Percentiles rank a stretch among this genome's conserved stretches.
phyloP scores from a whole-genome alignment of 2,888 invertebrate species.

The Stenchaetothrips biformis region DNA sequence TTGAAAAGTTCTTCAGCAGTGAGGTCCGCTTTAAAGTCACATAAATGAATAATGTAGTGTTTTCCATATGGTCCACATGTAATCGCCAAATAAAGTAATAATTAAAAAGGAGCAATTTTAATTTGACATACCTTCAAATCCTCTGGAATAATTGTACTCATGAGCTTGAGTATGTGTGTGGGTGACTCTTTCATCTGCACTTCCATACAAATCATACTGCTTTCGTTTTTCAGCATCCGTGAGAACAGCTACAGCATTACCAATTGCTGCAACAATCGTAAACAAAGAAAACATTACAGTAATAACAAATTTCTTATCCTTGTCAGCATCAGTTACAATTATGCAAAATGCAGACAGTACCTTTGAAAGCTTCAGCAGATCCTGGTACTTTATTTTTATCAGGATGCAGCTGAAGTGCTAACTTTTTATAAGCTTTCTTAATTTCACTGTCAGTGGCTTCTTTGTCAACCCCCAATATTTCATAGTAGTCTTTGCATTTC shows the following conservation, averaged over 20 bases:
- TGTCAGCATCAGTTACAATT: not conserved
- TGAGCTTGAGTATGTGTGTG: constrained; percentile 45
- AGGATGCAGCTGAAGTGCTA: constrained; percentile 90
- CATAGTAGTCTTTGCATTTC: constrained; percentile 93
- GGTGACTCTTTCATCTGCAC: constrained; percentile 60
- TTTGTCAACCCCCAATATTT: constrained; percentile 81
- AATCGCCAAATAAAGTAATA: too few species aligned
- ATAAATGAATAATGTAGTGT: constrained; percentile 14
- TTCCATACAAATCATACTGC: constrained; percentile 87
- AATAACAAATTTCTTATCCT: not conserved
- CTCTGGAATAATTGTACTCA: constrained; percentile 70
- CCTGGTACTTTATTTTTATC: constrained; percentile 98
- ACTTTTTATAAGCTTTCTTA: constrained; percentile 86
- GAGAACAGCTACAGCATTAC: constrained; percentile 91
- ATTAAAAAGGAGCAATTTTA: constrained; percentile 19
- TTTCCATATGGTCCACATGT: too few species aligned
- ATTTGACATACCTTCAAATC: constrained; percentile 68
- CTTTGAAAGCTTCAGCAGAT: constrained; percentile 82
- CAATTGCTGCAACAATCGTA: constrained; percentile 60
- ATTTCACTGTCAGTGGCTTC: constrained; percentile 85
- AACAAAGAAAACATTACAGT: not conserved
- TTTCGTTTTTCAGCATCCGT: constrained; percentile 89
- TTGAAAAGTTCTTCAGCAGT: constrained; percentile 97
- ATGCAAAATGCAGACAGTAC: constrained; percentile 31
- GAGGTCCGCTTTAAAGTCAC: constrained; percentile 61